Percentiles rank a stretch among this genome's conserved stretches.
Conservation (phyloP, 2,888 invertebrate genomes). For the Archips xylosteana region DNA sequence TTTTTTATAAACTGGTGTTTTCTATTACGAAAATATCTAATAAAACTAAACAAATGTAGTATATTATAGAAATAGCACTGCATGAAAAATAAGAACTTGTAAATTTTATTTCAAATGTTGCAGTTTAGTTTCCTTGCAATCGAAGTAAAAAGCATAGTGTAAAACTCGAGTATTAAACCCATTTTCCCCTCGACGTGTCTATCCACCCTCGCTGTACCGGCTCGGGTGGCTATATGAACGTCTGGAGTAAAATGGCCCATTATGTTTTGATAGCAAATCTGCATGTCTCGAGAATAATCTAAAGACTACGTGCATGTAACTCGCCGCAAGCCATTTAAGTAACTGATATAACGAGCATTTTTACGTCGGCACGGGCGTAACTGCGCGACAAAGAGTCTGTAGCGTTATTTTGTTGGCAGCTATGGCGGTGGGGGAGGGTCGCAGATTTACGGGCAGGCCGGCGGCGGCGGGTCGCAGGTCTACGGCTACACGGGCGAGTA, state of each 20-base stretch:
- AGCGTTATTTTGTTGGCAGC: slow-evolving; percentile 54
- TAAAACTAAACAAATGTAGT: too few species aligned
- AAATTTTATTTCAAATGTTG: too few species aligned
- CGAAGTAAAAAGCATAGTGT: too few species aligned
- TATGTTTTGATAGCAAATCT: background rate
- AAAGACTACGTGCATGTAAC: background rate
- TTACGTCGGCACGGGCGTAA: slow-evolving; percentile 10
- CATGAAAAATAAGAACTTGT: too few species aligned
- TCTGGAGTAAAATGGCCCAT: background rate
- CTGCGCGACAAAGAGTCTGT: slow-evolving; percentile 22
- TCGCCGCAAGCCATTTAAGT: background rate
- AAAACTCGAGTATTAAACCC: too few species aligned
- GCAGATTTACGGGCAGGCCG: slow-evolving; percentile 89
- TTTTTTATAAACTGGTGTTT: too few species aligned
- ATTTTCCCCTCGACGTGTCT: too few species aligned
- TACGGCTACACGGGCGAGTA: slow-evolving; percentile 82
- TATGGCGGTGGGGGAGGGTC: slow-evolving; percentile 88
- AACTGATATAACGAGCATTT: slow-evolving; percentile 2
- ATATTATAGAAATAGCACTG: too few species aligned
- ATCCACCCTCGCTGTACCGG: too few species aligned
- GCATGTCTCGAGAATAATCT: background rate
- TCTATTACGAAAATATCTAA: too few species aligned
- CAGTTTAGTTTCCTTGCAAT: too few species aligned
- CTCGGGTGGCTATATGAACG: too few species aligned
- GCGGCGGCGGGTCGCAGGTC: slow-evolving; percentile 86